Percentiles rank a stretch among this genome's conserved stretches.
These are phyloP conservation scores for Notospermus geniculatus DNA, from an alignment of 1,140 invertebrate species.

Conservation along the genomic window DNA sequence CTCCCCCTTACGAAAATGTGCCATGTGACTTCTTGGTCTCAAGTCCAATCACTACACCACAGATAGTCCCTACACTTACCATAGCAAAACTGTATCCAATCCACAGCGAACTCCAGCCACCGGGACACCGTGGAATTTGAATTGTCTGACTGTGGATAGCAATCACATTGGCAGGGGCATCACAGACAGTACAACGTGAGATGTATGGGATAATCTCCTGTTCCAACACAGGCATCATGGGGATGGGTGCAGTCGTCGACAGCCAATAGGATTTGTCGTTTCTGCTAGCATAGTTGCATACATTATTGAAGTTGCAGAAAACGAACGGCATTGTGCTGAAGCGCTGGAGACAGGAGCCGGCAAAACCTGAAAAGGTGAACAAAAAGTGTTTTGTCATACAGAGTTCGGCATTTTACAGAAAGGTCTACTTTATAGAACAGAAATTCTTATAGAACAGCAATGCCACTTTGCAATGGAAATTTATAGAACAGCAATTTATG, in stretches of 20 bases:
- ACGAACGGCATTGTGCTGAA: conserved; percentile 57
- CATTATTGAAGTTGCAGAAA: conserved; percentile 56
- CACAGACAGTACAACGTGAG: conserved; percentile 84
- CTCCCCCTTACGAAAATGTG: no score
- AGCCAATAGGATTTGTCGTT: conserved; percentile 57
- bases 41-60: conserved; percentile 75
- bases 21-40: no score
- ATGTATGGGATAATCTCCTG: conserved; percentile 41
- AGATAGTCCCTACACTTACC: conserved; percentile 83
- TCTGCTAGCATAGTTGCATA: conserved; percentile 51
- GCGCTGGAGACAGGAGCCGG: conserved; percentile 51
- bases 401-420: no score
- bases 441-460: no score
- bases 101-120: conserved; percentile 89
- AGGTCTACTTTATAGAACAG: no score
- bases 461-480: no score
- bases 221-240: conserved; percentile 49
- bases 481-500: no score
- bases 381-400: no score
- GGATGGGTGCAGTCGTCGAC: conserved; percentile 51
- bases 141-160: conserved; percentile 94
- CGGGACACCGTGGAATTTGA: conserved; percentile 84
- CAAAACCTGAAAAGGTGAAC: conserved; percentile 38
- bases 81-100: conserved; percentile 97
- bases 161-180: conserved; percentile 89